Base-by-base conservation (phyloP, 1,140 invertebrate genomes). In the Cydia fagiglandana region DNA sequence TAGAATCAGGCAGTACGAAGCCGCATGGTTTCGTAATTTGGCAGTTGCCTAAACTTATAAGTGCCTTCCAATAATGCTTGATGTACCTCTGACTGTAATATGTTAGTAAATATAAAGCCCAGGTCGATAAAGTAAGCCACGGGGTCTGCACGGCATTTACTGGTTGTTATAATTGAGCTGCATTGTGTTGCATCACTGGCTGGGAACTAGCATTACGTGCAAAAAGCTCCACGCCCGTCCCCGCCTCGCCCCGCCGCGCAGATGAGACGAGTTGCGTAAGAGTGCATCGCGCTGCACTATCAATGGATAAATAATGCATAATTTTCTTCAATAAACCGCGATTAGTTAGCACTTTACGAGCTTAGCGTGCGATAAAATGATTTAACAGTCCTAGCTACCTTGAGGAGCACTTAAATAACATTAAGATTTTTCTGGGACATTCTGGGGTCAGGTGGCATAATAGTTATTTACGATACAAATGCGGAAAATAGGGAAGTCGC, bases 221-320 rank as follows among this genome's bases (percentile, higher is more conserved):
- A 70, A 70, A 70, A 70, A 70, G 66, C 66, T 70, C 66, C 64
- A n/a, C 66, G 66, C 66, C 34, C 12, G 28, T 20, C 30, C 66
- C 7, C 30, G 24, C 30, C 66, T 2, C 30, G 24, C 24, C 20
- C 64, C 64, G 64, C 66, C n/a, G n/a, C 34, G 66, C 10, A 9
- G 56, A 61, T 61, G 56, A 61, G 17, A 61, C 56, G 56, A 61
- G 56, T 61, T 61, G n/a, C 56, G 56, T n/a, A 61, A 61, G 56
- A 20, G 56, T 61, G 56, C 56, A 61, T 61, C 56, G 56, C 56
- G 20, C 9, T 61, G 53, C 56, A 61, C 56, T 61, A 24, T 61
- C 56, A 61, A 61, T 61, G 20, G 56, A 61, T 61, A 61, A 61
- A 61, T 61, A 61, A 61, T 61, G 56, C 56, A 61, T 61, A 61